phyloP scores from a whole-genome alignment of 2,113 vertebrate genomes.

The Phainopepla nitens region DNA sequence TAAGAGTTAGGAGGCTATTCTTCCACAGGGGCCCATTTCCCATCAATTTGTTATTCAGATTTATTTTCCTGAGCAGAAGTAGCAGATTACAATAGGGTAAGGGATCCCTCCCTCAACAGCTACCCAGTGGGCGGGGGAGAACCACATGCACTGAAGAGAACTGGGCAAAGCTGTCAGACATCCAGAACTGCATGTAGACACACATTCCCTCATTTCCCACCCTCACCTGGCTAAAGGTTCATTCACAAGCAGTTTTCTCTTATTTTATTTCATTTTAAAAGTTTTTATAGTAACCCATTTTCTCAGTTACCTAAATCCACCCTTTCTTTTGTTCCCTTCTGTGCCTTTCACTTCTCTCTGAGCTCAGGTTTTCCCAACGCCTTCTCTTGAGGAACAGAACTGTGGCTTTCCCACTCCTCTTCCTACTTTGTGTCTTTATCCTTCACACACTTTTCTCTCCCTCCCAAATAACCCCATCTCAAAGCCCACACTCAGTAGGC shows the following conservation, averaged over 20 bases:
- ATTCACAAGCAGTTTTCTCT: not conserved
- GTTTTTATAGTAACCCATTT: not conserved
- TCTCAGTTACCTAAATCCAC: not conserved
- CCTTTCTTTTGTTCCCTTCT: not conserved
- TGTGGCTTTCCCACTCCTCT: not conserved
- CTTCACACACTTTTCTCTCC: not conserved
- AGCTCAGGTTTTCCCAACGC: fast-evolving
- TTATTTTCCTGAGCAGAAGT: not conserved
- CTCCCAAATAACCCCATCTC: not conserved
- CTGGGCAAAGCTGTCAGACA: not conserved
- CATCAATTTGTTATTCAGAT: not conserved
- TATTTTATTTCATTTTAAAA: not conserved
- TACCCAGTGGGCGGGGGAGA: no score
- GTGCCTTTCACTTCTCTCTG: not conserved
- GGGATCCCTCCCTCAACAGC: fast-evolving
- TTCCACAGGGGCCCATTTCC: not conserved
- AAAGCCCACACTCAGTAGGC: not conserved
- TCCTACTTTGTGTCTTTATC: not conserved
- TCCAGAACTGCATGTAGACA: fast-evolving
- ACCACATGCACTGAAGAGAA: not conserved
- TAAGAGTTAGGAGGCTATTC: not conserved
- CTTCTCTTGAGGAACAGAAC: not conserved
- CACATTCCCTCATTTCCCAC: not conserved
- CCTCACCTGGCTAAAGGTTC: not conserved
- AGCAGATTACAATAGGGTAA: not conserved